These are phyloP conservation scores for Limosa lapponica DNA, from an alignment of 2,797 vertebrate species.

Conservation along the genomic window DNA sequence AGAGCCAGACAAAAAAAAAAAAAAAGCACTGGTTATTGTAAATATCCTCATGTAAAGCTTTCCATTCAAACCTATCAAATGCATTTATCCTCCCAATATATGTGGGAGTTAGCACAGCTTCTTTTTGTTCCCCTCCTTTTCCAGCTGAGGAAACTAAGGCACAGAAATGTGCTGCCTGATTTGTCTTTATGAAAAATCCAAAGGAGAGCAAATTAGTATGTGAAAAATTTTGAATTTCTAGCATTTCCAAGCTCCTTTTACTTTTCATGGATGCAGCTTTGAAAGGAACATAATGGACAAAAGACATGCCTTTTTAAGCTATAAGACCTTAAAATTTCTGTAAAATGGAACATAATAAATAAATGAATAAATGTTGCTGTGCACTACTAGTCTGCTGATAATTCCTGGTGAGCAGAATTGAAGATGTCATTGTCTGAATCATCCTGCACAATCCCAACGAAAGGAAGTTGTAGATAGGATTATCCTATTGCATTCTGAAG, in stretches of 20 bases:
- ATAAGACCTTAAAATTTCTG: not conserved
- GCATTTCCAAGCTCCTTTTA: conserved; percentile 40
- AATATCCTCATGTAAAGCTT: conserved; percentile 39
- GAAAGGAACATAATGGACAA: conserved; percentile 47
- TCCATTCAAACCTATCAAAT: conserved; percentile 7
- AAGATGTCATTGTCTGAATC: conserved; percentile 23
- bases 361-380: conserved; percentile 20
- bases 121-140: conserved; percentile 7
- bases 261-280: conserved; percentile 19
- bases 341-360: conserved; percentile 29
- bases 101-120: conserved; percentile 54
- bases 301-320: conserved; percentile 28
- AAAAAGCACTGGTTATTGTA: not conserved
- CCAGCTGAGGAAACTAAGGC: conserved; percentile 68
- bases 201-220: conserved; percentile 46
- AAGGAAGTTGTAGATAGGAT: not conserved
- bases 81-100: not conserved
- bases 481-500: conserved; percentile 2
- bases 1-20: conserved; percentile 32
- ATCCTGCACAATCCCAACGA: not conserved
- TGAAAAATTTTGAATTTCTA: conserved; percentile 52
- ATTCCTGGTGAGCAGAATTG: not conserved
- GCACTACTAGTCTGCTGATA: not conserved
- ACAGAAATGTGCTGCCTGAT: conserved; percentile 32
- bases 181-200: conserved; percentile 60